Evolutionary conservation across 2,113 vertebrate genomes (phyloP).

Genomic region (Gambusia affinis): DNA sequence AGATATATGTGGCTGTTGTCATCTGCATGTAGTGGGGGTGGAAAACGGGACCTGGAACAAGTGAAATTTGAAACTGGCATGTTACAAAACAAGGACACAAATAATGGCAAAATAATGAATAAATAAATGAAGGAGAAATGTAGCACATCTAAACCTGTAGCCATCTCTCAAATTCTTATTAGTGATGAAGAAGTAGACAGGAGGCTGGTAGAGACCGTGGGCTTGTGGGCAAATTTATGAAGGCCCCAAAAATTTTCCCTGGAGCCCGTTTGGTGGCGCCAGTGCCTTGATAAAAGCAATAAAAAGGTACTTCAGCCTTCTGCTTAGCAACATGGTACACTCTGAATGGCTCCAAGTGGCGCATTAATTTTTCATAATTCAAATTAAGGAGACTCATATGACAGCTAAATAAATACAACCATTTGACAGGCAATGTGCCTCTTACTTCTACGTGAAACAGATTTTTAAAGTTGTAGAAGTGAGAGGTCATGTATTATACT

Average conservation of each 20-base stretch:
- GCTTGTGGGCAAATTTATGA: background rate
- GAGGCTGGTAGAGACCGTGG: background rate
- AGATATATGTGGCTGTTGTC: no score
- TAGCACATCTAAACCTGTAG: background rate
- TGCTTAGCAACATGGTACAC: slow-evolving; percentile 34
- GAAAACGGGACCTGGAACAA: no score
- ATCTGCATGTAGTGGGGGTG: no score
- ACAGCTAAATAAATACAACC: background rate
- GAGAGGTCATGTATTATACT: background rate
- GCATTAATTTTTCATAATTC: background rate
- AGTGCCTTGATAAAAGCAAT: background rate
- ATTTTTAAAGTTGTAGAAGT: background rate
- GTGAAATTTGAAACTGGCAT: no score
- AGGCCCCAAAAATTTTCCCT: background rate
- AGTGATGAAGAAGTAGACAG: background rate
- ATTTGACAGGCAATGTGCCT: background rate
- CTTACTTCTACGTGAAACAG: background rate
- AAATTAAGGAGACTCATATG: background rate
- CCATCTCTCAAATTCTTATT: background rate
- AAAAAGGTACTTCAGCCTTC: background rate
- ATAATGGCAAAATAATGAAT: no score
- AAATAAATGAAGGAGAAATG: background rate
- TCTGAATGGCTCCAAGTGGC: background rate
- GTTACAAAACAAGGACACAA: no score
- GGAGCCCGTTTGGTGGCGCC: background rate